Evolutionary conservation across 2,888 invertebrate species (phyloP).

Genomic region (Melikaiella ostensackeni): DNA sequence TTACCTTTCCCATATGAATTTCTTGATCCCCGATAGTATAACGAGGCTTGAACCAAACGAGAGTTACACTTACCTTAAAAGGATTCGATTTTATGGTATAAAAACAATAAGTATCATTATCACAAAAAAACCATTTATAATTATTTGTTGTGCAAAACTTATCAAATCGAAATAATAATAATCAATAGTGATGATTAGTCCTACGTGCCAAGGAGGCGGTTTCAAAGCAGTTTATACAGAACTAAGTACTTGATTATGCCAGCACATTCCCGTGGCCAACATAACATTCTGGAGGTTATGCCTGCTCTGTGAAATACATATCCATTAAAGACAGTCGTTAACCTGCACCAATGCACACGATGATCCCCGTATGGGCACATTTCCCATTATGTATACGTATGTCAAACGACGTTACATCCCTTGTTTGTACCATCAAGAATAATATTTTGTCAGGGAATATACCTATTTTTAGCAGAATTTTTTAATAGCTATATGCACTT

Average conservation of each 20-base stretch:
- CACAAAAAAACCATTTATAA: too few relatives aligned
- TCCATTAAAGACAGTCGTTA: slow-evolving; percentile 57
- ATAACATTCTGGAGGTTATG: slow-evolving; percentile 48
- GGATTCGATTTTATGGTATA: too few relatives aligned
- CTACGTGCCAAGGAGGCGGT: not conserved
- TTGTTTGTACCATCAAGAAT: not conserved
- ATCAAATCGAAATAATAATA: not conserved
- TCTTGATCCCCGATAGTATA: too few relatives aligned
- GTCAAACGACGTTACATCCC: slow-evolving; percentile 21
- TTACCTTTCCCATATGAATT: too few relatives aligned
- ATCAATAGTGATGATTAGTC: not conserved
- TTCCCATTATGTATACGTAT: slow-evolving; percentile 39
- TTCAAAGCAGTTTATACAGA: not conserved
- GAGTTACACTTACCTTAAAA: too few relatives aligned
- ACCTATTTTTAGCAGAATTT: not conserved
- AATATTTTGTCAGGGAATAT: slow-evolving; percentile 11
- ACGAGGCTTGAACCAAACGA: too few relatives aligned
- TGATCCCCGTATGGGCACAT: slow-evolving; percentile 41
- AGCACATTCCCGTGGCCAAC: not conserved
- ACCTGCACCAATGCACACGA: slow-evolving; percentile 42
- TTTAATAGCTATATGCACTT: too few relatives aligned
- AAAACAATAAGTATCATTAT: too few relatives aligned
- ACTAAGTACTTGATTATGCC: slow-evolving; percentile 11
- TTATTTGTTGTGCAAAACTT: too few relatives aligned
- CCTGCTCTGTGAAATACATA: slow-evolving; percentile 50